Percentiles rank a stretch among this genome's conserved stretches.
Conservation (phyloP, 2,113 vertebrate species). For the Lepus americanus region DNA sequence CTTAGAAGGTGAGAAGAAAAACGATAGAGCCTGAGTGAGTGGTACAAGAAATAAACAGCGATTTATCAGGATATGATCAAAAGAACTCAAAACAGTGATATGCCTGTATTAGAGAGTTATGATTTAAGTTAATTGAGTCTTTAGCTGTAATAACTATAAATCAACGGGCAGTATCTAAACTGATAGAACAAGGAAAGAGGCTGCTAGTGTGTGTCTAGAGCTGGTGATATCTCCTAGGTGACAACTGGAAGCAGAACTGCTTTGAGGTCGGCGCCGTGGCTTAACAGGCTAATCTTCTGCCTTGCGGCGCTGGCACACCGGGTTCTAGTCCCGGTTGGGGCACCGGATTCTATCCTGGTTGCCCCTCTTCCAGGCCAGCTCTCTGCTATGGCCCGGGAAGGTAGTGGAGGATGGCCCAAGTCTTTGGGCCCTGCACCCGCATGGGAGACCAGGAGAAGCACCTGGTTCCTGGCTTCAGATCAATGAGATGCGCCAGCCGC, state of each 20-base stretch:
- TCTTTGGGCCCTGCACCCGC: too few species aligned
- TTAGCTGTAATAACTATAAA: neutral
- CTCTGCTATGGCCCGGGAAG: too few species aligned
- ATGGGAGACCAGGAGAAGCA: too few species aligned
- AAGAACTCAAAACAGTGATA: neutral
- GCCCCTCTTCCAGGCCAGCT: too few species aligned
- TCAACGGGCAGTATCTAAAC: neutral
- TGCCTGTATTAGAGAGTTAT: neutral
- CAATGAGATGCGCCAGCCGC: too few species aligned
- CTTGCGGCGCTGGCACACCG: too few species aligned
- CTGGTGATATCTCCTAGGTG: neutral
- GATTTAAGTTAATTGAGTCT: neutral
- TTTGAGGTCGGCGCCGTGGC: neutral
- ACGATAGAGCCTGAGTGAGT: neutral
- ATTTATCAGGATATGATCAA: neutral
- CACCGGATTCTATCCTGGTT: too few species aligned
- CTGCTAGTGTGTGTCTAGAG: neutral
- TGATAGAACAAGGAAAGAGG: neutral
- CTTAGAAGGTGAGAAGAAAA: neutral
- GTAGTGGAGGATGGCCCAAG: too few species aligned
- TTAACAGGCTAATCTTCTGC: too few species aligned
- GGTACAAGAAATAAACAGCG: neutral
- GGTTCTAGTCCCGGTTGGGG: too few species aligned
- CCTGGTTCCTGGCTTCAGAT: too few species aligned
- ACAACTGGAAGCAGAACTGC: neutral